phyloP scores from a whole-genome alignment of 2,888 invertebrate genomes.

The Chelonus formosanus region DNA sequence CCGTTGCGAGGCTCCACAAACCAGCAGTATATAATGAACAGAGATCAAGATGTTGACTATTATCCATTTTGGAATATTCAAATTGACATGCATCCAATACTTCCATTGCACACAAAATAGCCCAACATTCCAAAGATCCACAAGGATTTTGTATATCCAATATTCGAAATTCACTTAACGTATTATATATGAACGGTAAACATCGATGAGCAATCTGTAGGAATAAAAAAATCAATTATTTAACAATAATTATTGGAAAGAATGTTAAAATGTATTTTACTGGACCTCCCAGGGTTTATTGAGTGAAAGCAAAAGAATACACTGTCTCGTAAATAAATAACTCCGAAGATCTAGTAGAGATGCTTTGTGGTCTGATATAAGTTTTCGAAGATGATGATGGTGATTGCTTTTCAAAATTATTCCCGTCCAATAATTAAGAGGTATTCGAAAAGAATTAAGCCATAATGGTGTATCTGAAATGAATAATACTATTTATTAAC shows the following conservation, averaged over 20 bases:
- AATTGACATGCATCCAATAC: constrained; percentile 83
- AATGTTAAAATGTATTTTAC: background rate
- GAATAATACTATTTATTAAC: too few relatives aligned
- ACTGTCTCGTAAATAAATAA: constrained; percentile 92
- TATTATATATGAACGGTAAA: constrained; percentile 89
- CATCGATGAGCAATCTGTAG: constrained; percentile 85
- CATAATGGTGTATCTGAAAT: too few relatives aligned
- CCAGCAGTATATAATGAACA: constrained; percentile 88
- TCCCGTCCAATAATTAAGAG: constrained; percentile 83
- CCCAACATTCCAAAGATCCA: constrained; percentile 92
- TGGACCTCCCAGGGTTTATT: constrained; percentile 84
- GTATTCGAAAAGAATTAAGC: constrained; percentile 73
- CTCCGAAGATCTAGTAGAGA: constrained; percentile 90
- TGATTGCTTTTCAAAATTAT: constrained; percentile 74
- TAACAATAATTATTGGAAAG: background rate
- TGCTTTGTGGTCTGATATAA: constrained; percentile 66
- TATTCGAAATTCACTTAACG: constrained; percentile 83
- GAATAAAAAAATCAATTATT: constrained; percentile 36
- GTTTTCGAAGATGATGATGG: constrained; percentile 67
- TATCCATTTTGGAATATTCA: constrained; percentile 72
- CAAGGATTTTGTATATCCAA: constrained; percentile 81
- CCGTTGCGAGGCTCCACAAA: constrained; percentile 87
- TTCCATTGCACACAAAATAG: constrained; percentile 90
- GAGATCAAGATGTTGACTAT: constrained; percentile 70
- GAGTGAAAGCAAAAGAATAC: constrained; percentile 80